Percentiles rank a stretch among this genome's conserved stretches.
These are phyloP conservation scores for Strigamia crassipes DNA, from an alignment of 2,888 invertebrate genomes.

Conservation along the genomic window DNA sequence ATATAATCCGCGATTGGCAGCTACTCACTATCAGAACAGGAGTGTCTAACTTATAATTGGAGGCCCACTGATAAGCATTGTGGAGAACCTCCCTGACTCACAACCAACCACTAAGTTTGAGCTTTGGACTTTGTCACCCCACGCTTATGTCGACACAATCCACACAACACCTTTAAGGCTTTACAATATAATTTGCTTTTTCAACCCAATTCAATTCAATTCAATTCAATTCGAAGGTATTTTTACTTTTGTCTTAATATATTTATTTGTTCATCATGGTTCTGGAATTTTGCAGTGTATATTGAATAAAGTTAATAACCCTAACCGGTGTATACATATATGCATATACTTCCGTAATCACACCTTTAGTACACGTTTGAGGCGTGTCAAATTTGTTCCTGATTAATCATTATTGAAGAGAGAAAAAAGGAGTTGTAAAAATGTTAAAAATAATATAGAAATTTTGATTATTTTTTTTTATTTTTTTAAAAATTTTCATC, in stretches of 20 bases:
- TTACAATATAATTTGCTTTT: neutral
- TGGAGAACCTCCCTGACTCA: neutral
- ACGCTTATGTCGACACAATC: neutral
- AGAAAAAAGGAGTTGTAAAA: no score
- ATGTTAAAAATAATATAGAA: no score
- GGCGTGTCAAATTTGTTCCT: neutral
- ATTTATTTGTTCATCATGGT: no score
- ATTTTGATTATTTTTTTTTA: no score
- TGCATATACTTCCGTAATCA: neutral
- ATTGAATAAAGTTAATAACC: neutral
- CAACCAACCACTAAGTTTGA: neutral
- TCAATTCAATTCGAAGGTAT: neutral
- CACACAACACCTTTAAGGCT: neutral
- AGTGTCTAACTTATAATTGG: conserved; percentile 30
- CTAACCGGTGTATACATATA: neutral
- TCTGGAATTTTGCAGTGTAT: neutral
- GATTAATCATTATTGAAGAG: neutral
- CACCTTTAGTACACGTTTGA: neutral
- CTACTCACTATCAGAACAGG: conserved; percentile 19
- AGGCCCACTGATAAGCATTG: neutral
- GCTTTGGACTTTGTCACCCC: conserved; percentile 34
- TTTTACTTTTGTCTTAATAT: neutral
- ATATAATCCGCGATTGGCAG: conserved; percentile 22
- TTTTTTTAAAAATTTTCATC: no score
- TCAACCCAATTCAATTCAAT: no score